These are phyloP conservation scores for Phaethon lepturus DNA, from an alignment of 2,113 vertebrate species.

Conservation along the genomic window DNA sequence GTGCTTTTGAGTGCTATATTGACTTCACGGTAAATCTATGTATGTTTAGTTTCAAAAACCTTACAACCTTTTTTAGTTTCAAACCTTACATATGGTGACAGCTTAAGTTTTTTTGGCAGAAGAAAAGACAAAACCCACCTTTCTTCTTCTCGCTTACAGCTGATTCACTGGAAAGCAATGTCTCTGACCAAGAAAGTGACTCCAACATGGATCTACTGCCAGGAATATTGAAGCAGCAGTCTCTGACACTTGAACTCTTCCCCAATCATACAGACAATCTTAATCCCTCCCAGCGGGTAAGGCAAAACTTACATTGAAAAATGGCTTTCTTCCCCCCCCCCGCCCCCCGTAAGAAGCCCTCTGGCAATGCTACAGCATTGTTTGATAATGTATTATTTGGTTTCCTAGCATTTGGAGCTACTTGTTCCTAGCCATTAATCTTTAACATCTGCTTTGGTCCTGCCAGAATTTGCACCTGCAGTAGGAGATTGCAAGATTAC, in stretches of 20 bases:
- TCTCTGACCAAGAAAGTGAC: constrained; percentile 89
- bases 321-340: not conserved
- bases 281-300: constrained; percentile 89
- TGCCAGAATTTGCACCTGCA: not conserved
- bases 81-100: not conserved
- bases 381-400: not conserved
- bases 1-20: not conserved
- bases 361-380: not conserved
- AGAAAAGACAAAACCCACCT: not conserved
- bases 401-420: not conserved
- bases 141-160: constrained; percentile 73
- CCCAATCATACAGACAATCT: constrained; percentile 92
- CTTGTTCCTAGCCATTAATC: not conserved
- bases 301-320: not conserved
- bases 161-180: constrained; percentile 89
- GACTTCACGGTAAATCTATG: not conserved
- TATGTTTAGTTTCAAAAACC: not conserved
- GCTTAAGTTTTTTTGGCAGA: not conserved
- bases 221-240: constrained; percentile 85
- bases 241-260: constrained; percentile 92
- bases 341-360: not conserved
- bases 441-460: not conserved
- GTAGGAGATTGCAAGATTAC: not conserved
- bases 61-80: not conserved
- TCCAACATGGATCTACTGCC: constrained; percentile 88